Conservation (phyloP, 2,888 invertebrate species). For the Pandemis corylana region DNA sequence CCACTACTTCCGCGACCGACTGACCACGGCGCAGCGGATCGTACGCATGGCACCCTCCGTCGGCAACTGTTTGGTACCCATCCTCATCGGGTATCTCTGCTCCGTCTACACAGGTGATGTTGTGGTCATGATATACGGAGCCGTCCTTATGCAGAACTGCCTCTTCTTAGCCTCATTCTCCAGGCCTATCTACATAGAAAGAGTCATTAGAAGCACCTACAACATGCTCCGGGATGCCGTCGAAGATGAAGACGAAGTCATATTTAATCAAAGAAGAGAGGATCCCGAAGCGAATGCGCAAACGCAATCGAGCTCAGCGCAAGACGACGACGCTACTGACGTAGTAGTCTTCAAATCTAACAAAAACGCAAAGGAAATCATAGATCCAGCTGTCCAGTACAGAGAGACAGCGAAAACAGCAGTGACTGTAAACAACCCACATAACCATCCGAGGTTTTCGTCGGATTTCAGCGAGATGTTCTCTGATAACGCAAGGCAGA, state of each 20-base stretch:
- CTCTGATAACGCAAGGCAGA: slow-evolving; percentile 45
- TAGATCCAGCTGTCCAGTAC: slow-evolving; percentile 68
- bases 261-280: slow-evolving; percentile 72
- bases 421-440: slow-evolving; percentile 39
- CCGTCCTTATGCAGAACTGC: slow-evolving; percentile 84
- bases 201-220: slow-evolving; percentile 74
- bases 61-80: slow-evolving; percentile 82
- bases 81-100: slow-evolving; percentile 80
- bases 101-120: slow-evolving; percentile 69
- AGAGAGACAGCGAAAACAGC: slow-evolving; percentile 57
- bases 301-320: slow-evolving; percentile 48
- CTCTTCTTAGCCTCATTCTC: slow-evolving; percentile 81
- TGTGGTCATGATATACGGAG: slow-evolving; percentile 84
- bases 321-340: slow-evolving; percentile 72
- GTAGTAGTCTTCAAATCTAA: slow-evolving; percentile 76
- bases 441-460: slow-evolving; percentile 60
- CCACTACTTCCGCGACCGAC: slow-evolving; percentile 85
- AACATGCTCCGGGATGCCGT: slow-evolving; percentile 76
- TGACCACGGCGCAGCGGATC: slow-evolving; percentile 79
- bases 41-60: slow-evolving; percentile 81
- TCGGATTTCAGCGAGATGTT: slow-evolving; percentile 67
- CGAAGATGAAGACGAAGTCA: slow-evolving; percentile 85
- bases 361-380: slow-evolving; percentile 70
- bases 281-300: slow-evolving; percentile 37
- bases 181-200: slow-evolving; percentile 83